Evolutionary conservation across 2,113 vertebrate species (phyloP), one percentile per base, ranked within the genome.

Genomic region (Mesocricetus auratus): DNA sequence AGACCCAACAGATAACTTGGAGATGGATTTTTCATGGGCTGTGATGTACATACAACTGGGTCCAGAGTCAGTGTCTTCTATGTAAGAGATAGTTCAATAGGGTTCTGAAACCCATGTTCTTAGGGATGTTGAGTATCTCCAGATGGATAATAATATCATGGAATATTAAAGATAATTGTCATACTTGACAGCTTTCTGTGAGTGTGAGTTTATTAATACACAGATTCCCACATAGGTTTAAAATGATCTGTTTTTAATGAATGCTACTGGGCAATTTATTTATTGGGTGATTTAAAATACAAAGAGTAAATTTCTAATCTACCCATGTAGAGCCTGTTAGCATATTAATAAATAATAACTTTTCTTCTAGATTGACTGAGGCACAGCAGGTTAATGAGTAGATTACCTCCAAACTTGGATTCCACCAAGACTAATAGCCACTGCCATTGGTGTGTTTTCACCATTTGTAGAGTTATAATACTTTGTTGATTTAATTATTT

Each of bases 271-370:
- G 36, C 81, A 93, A 3, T 96, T 96, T 92, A 0, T 95, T 89
- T 97, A 86, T 92, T 91, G 81, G 53, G 45, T 97, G 95, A 95
- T 95, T 97, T 95, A 86, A 89, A 94, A 96, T 39, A 94, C 89
- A 90, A 93, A 92, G 95, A 91, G 19, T 94, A 96, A 92, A 58
- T 45, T 11, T 94, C 85, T 93, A 93, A 92, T 92, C 88, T 96
- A 88, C 79, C 77, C 93, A 24, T 96, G 78, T 90, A 79, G 64
- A 93, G 68, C n/a, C 13, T 92, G n/a, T 66, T 77, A 86, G 13
- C 45, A 53, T 86, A 11, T 86, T 87, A 91, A 83, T 91, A 85
- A 69, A 13, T 89, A 82, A 50, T 94, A 69, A 13, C 3, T 83
- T 96, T 93, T 10, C 90, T 95, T 93, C 21, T 94, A 87, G 58